Base-by-base conservation (phyloP, 2,797 vertebrate genomes). In the Myoxocephalus aenaeus region DNA sequence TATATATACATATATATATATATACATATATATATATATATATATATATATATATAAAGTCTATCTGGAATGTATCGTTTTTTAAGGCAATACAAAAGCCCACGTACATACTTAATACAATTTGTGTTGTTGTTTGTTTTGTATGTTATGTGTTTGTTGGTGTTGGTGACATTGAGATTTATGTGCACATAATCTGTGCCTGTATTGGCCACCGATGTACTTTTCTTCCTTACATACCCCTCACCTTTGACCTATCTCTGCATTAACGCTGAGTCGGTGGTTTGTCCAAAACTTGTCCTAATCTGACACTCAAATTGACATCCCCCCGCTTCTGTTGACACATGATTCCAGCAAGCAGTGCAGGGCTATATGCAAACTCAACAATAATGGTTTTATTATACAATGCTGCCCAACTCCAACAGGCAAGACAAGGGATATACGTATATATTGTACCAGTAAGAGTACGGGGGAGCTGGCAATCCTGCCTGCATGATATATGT, bases 341-440 rank as follows among this genome's bases (percentile, higher is more conserved):
- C 77, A 77, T 2, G 85, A 91, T 90, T 87, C 82, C 88, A 91
- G 81, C 68, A 66, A 50, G 79, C 57, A 72, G 54, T 5, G 20
- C 48, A 48, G 63, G 66, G 80, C 84, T 70, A 84, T 92, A 86
- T 81, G 82, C 92, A 90, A 92, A 69, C 81, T 81, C 79, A 87
- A 74, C 87, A 80, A 86, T 90, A 91, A 92, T 92, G 83, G 89
- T 82, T 93, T 92, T 93, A 92, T 92, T 92, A 92, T 92, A 87
- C 89, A 61, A 87, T 50, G 20, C 71, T 83, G 68, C 69, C 84
- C 80, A 87, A 78, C 87, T 81, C 64, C 75, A 76, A 77, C 75
- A 86, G 89, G 86, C 82, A 89, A 82, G 83, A 86, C 79, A 68
- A 73, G 72, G 68, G 64, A 81, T 82, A 87, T 83, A 87, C 2